Conservation (phyloP, 2,113 vertebrate species). For the Gavia stellata region DNA sequence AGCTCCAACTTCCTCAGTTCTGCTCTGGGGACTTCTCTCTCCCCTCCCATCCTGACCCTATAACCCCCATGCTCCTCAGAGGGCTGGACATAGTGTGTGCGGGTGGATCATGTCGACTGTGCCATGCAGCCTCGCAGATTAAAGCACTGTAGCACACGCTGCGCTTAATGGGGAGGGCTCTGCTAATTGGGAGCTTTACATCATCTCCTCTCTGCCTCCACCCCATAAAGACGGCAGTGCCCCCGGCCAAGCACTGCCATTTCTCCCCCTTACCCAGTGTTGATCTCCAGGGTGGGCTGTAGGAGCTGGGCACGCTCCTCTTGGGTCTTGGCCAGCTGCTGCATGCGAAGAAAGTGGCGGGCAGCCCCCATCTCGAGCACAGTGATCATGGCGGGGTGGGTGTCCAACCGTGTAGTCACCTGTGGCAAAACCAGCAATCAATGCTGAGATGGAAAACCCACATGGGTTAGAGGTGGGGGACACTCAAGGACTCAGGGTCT, state of each 20-base stretch:
- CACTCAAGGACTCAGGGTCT: not conserved
- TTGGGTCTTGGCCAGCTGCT: constrained; percentile 86
- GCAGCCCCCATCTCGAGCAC: constrained; percentile 98
- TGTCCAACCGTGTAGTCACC: constrained; percentile 91
- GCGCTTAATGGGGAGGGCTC: not conserved
- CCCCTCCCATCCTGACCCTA: not conserved
- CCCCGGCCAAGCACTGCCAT: not conserved
- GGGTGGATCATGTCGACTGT: fast-evolving
- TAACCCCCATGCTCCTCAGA: not conserved
- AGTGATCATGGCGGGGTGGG: constrained; percentile 95
- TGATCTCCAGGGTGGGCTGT: constrained; percentile 96
- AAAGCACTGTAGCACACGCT: not conserved
- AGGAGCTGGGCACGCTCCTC: constrained; percentile 93
- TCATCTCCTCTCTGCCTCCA: not conserved
- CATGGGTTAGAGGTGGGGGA: fast-evolving
- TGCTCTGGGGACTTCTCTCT: not conserved
- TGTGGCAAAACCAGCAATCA: not conserved
- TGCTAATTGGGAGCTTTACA: not conserved
- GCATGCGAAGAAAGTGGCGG: constrained; percentile 94
- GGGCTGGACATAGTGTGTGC: not conserved
- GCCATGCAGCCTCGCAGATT: not conserved
- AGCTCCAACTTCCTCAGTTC: not conserved
- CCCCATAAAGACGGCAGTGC: no score
- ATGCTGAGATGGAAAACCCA: not conserved
- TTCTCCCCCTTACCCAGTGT: constrained; percentile 77